Evolutionary conservation across 2,888 invertebrate species (phyloP).

Genomic region (Aspidiotus rigidus): DNA sequence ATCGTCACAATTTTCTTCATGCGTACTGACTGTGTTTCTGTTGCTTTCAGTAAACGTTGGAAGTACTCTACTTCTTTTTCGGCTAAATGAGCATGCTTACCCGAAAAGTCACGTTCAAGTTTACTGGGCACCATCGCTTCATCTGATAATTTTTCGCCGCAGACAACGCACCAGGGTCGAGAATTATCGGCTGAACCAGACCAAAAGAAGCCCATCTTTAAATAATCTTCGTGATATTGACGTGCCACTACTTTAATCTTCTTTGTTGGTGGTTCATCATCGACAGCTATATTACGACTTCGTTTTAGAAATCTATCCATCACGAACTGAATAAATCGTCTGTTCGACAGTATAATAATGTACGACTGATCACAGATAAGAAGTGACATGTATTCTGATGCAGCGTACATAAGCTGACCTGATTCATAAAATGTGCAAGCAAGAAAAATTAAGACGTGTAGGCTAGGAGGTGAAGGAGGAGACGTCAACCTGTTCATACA

Average conservation of each 20-base stretch:
- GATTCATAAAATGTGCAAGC: too few relatives aligned
- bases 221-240: conserved; percentile 23
- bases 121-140: conserved; percentile 35
- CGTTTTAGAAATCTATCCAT: not conserved
- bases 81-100: conserved; percentile 34
- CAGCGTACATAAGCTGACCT: too few relatives aligned
- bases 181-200: conserved; percentile 12
- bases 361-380: too few relatives aligned
- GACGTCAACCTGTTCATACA: too few relatives aligned
- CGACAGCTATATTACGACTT: not conserved
- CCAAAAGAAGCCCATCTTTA: conserved; percentile 17
- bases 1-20: conserved; percentile 10
- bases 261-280: not conserved
- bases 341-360: too few relatives aligned
- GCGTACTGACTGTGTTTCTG: conserved; percentile 38
- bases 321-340: too few relatives aligned
- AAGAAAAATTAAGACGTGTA: too few relatives aligned
- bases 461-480: too few relatives aligned
- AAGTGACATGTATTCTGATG: too few relatives aligned
- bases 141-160: conserved; percentile 29
- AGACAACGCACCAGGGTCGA: conserved; percentile 34
- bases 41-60: conserved; percentile 19
- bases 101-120: conserved; percentile 32
- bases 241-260: not conserved
- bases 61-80: conserved; percentile 35